Evolutionary conservation across 2,888 invertebrate species (phyloP).

Genomic region (Bombyx huttoni): DNA sequence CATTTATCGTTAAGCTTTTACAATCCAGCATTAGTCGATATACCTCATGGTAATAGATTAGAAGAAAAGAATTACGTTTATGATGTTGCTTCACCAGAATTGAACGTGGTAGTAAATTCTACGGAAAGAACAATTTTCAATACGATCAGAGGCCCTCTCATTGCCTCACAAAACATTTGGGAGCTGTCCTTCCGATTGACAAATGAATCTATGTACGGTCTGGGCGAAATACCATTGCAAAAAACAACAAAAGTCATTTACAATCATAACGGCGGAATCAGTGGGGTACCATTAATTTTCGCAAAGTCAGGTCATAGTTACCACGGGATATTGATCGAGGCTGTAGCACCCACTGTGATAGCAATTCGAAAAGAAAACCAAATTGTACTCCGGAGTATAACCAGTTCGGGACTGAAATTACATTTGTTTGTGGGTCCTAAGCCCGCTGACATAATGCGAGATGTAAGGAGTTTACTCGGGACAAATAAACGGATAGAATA

Average conservation of each 20-base stretch:
- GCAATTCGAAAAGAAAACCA: slow-evolving; percentile 63
- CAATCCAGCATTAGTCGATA: slow-evolving; percentile 18
- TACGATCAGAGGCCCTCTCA: slow-evolving; percentile 70
- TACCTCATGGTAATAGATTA: slow-evolving; percentile 25
- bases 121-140: slow-evolving; percentile 52
- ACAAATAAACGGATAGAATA: slow-evolving; percentile 33
- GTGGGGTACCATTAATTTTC: slow-evolving; percentile 63
- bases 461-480: slow-evolving; percentile 35
- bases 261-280: slow-evolving; percentile 49
- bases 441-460: slow-evolving; percentile 48
- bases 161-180: slow-evolving; percentile 74
- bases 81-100: slow-evolving; percentile 33
- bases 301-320: slow-evolving; percentile 62
- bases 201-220: slow-evolving; percentile 66
- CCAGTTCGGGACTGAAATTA: slow-evolving; percentile 41
- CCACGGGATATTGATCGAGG: slow-evolving; percentile 70
- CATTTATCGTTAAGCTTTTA: slow-evolving; percentile 48
- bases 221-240: slow-evolving; percentile 62
- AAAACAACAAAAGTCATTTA: slow-evolving; percentile 52
- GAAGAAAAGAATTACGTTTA: slow-evolving; percentile 33
- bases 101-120: slow-evolving; percentile 32
- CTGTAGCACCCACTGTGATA: slow-evolving; percentile 69
- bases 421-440: slow-evolving; percentile 53
- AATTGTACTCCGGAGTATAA: slow-evolving; percentile 70
- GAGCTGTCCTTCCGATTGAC: slow-evolving; percentile 72